Evolutionary conservation across 2,797 vertebrate species (phyloP).

Genomic region (Streptopelia turtur): DNA sequence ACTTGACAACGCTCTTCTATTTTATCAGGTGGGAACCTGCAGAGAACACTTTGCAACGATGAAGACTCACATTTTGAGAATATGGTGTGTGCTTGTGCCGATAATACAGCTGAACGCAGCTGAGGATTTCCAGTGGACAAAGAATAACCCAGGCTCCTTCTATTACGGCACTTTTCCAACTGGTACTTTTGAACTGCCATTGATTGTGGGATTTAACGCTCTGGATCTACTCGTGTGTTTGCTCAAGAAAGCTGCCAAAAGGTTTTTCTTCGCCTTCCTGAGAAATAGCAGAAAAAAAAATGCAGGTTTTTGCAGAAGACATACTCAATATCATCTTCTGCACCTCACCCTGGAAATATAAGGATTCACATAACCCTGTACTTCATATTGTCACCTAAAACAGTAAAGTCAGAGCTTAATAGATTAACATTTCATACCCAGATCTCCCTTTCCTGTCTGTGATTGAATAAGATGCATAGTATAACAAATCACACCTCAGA

Average conservation of each 20-base stretch:
- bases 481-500: not conserved
- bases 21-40: conserved; percentile 8
- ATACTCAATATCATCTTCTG: not conserved
- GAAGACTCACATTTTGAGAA: conserved; percentile 58
- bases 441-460: not conserved
- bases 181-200: conserved; percentile 74
- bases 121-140: conserved; percentile 87
- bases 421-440: not conserved
- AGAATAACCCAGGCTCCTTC: conserved; percentile 89
- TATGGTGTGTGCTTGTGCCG: conserved; percentile 83
- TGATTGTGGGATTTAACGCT: not conserved
- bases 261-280: not conserved
- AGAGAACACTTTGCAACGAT: not conserved
- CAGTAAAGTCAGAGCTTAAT: not conserved
- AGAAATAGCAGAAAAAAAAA: not conserved
- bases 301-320: not conserved
- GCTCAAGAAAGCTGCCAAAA: not conserved
- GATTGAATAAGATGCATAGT: not conserved
- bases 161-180: conserved; percentile 93
- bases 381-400: not conserved
- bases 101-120: conserved; percentile 79
- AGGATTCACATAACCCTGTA: not conserved
- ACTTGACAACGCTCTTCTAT: not conserved
- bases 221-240: not conserved
- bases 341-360: not conserved